Base-by-base conservation (phyloP, 92 coral and sea anemone species). In the Siderastrea siderea region DNA sequence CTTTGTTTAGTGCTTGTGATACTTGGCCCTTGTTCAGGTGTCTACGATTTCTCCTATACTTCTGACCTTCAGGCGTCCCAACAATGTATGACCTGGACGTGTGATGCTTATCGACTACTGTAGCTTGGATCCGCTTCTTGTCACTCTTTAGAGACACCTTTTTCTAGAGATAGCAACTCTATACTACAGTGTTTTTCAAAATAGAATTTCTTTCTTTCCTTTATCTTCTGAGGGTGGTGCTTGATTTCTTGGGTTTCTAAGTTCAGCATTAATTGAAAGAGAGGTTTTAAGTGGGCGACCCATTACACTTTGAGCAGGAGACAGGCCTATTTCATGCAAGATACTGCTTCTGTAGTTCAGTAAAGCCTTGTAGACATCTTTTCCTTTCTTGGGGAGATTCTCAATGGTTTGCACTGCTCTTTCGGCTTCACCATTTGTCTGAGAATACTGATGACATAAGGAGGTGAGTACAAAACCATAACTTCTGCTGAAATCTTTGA, bases 291-390 rank as follows among this genome's bases (percentile, higher is more conserved):
- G 15, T 47, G 47, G 60, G 12, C 54, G 47, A 16, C 55, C 68
- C 82, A 13, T 47, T 15, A 59, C 55, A 9, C 47, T 44, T 55
- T 77, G 68, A 38, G 81, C 81, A 55, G 83, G 88, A 13, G 84
- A 81, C 14, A 74, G 52, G 58, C 80, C 73, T 19, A 55, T 52
- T 66, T 80, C 92, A 60, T 82, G 71, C 5, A 88, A 74, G 1
- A 83, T 71, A 1, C 84, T 88, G 83, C 82, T 88, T 66, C 88
- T 68, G 67, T 88, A 65, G 83, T 88, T 80, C 59, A 60, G 86
- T 26, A 26, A 26, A 26, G 38, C 38, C 38, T 26, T 26, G 38
- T 26, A 26, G 38, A 26, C 38, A 75, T 53, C 89, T 75, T 75
- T 58, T 61, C 71, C 76, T 64, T 74, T 85, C 75, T 45, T 85